Evolutionary conservation across 2,797 vertebrate genomes (phyloP), one percentile per base, ranked within the genome.

Genomic region (Ctenochaetus hawaiiensis): DNA sequence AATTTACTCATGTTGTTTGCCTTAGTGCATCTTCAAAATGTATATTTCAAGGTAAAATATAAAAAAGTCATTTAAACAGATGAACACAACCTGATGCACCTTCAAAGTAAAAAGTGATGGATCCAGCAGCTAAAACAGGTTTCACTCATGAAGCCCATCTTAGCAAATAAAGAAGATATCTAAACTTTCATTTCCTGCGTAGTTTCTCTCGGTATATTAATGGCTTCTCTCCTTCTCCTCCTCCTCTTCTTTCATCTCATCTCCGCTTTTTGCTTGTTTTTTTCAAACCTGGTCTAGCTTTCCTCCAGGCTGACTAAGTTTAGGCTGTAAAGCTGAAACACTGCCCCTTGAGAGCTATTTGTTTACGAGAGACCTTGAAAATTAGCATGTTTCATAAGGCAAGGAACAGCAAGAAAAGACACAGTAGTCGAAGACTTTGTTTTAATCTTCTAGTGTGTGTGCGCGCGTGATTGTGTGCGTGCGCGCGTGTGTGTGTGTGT

Each of bases 141-240:
- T 79, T 82, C 60, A 80, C 72, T 61, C 70, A 80, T 67, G 41
- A 87, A 81, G 76, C 26, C 26, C 4, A 26, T 26, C 64, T 39
- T 51, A 20, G 67, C 67, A 82, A 72, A 78, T 79, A 58, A 89
- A 77, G 75, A 53, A 74, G 54, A 54, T 81, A 79, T 85, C 61
- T 67, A 75, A 87, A 86, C 78, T 69, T 86, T 89, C 57, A 89
- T 91, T 91, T 91, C 89, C 87, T 92, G 87, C 76, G 78, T 82
- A 73, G 78, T 77, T 86, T 84, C 84, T 83, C 59, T 76, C 79
- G 74, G 8, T 75, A 81, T 80, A 86, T 87, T 88, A 86, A 89
- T 74, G 82, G 52, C 60, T 75, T 62, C 66, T 65, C 75, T 63
- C 37, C 47, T 80, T 60, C 66, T 69, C 73, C 68, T 56, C 68